Evolutionary conservation across 2,888 invertebrate species (phyloP).

Genomic region (Noctua fimbriata): DNA sequence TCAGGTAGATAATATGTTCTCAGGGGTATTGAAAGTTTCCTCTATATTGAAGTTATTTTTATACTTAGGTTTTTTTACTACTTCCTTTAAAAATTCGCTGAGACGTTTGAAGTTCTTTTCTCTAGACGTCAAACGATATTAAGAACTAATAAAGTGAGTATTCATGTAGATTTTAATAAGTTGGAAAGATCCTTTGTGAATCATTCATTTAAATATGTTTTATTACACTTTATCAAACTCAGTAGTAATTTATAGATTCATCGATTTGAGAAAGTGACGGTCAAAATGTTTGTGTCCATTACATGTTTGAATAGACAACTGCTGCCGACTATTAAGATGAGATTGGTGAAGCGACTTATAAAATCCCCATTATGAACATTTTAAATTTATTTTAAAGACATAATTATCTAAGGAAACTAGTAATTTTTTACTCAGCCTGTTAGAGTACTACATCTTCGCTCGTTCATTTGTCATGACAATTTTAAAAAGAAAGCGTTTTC

Average conservation of each 20-base stretch:
- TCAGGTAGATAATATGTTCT: neutral
- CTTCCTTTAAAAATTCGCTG: neutral
- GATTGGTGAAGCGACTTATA: neutral
- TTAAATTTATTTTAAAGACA: neutral
- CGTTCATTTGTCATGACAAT: neutral
- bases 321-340: neutral
- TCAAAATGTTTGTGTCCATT: neutral
- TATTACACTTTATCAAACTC: neutral
- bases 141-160: neutral
- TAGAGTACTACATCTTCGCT: neutral
- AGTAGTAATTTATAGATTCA: neutral
- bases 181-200: neutral
- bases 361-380: neutral
- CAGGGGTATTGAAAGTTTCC: neutral
- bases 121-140: neutral
- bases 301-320: neutral
- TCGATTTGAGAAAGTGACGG: neutral
- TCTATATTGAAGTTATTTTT: neutral
- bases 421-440: neutral
- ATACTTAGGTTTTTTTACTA: neutral
- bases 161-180: neutral
- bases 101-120: neutral
- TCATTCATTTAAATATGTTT: constrained; percentile 9
- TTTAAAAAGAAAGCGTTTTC: neutral
- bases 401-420: neutral